A percentile compares a stretch with the other conserved stretches of the same genome.
phyloP scores from a whole-genome alignment of 1,140 invertebrate species.

The Atta colombica region DNA sequence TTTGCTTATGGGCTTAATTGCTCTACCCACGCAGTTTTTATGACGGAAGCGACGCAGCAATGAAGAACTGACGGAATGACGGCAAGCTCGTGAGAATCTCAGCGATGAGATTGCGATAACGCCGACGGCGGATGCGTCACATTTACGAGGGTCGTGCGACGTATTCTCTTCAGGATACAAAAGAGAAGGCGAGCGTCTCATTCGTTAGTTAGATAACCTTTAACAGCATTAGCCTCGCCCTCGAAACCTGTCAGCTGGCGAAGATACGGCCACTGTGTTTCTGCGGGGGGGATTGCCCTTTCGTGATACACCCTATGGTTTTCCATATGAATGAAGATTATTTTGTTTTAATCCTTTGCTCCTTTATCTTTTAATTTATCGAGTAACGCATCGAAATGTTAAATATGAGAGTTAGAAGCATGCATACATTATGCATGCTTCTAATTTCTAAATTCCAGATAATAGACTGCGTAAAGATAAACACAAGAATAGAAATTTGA shows the following conservation, averaged over 20 bases:
- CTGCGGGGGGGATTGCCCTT: slow-evolving; percentile 31
- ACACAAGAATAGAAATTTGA: background rate
- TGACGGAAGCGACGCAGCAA: slow-evolving; percentile 23
- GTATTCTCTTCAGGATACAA: slow-evolving; percentile 33
- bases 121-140: slow-evolving; percentile 40
- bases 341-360: background rate
- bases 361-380: slow-evolving; percentile 3
- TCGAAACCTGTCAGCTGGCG: slow-evolving; percentile 32
- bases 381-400: background rate
- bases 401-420: background rate
- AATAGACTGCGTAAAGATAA: background rate
- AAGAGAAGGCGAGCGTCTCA: slow-evolving; percentile 45
- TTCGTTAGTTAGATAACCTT: slow-evolving; percentile 62
- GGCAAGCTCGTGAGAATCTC: slow-evolving; percentile 48
- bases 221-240: slow-evolving; percentile 58
- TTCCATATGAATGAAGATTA: slow-evolving; percentile 29
- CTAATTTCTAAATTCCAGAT: background rate
- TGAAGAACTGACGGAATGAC: slow-evolving; percentile 31
- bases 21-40: slow-evolving; percentile 11
- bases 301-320: slow-evolving; percentile 26
- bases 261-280: slow-evolving; percentile 39
- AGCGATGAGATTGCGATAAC: slow-evolving; percentile 52
- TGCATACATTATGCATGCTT: background rate
- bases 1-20: background rate
- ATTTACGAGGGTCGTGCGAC: slow-evolving; percentile 29